Evolutionary conservation across 2,888 invertebrate genomes (phyloP).

Genomic region (Eilema griseolum): DNA sequence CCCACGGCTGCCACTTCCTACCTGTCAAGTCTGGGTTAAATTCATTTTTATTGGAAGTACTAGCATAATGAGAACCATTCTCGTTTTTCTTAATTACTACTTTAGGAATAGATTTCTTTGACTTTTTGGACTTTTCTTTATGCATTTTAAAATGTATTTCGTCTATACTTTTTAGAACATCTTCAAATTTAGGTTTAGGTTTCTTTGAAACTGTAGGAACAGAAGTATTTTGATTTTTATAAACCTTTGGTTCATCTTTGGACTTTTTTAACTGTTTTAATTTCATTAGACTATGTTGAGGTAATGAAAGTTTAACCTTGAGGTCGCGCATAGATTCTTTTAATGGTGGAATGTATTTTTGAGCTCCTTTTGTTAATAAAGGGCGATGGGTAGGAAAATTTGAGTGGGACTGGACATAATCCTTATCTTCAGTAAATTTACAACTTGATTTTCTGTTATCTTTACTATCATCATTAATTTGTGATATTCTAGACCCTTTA

Average conservation of each 20-base stretch:
- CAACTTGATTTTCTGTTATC: constrained; percentile 62
- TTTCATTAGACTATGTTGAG: constrained; percentile 77
- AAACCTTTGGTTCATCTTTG: constrained; percentile 72
- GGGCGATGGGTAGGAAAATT: constrained; percentile 65
- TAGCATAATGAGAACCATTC: constrained; percentile 83
- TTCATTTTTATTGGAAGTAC: constrained; percentile 65
- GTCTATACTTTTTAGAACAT: constrained; percentile 84
- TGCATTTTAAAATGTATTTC: constrained; percentile 79
- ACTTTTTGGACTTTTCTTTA: constrained; percentile 75
- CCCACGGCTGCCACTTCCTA: constrained; percentile 85
- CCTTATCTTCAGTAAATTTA: constrained; percentile 74
- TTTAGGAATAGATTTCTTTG: constrained; percentile 77
- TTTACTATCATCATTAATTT: constrained; percentile 65
- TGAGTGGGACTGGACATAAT: constrained; percentile 62
- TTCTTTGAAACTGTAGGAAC: constrained; percentile 68
- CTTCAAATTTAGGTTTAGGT: constrained; percentile 83
- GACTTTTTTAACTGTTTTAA: constrained; percentile 77
- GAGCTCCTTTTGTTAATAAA: constrained; percentile 82
- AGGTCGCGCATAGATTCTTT: constrained; percentile 75
- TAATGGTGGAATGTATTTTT: constrained; percentile 84
- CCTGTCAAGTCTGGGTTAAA: constrained; percentile 82
- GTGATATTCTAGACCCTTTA: constrained; percentile 74
- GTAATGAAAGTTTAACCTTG: constrained; percentile 80
- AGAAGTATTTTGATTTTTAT: constrained; percentile 54
- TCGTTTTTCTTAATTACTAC: constrained; percentile 82